phyloP scores from a whole-genome alignment of 2,113 vertebrate genomes.

The Bungarus multicinctus region DNA sequence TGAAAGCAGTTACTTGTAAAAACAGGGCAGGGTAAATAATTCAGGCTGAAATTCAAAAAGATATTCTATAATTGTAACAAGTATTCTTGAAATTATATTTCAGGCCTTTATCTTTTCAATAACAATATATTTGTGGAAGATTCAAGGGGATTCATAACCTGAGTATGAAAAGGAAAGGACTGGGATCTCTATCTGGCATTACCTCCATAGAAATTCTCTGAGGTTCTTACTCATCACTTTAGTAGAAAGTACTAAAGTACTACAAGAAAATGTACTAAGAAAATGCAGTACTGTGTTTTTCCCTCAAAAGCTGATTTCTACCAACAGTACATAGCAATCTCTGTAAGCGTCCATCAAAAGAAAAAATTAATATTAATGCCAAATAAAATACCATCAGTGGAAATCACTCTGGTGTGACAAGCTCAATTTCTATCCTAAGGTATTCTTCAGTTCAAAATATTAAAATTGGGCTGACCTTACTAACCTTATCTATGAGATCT shows the following conservation, averaged over 20 bases:
- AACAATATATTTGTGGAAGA: background rate
- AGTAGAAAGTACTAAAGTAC: background rate
- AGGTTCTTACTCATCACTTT: background rate
- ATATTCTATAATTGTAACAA: background rate
- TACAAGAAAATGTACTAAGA: conserved; percentile 22
- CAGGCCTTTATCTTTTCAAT: background rate
- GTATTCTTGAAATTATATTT: background rate
- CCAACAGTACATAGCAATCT: conserved; percentile 6
- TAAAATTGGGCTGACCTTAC: conserved; percentile 59
- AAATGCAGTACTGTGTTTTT: background rate
- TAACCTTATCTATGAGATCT: conserved; percentile 49
- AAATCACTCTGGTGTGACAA: conserved; percentile 76
- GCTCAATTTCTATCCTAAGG: conserved; percentile 69
- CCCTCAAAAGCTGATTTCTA: background rate
- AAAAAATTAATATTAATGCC: conserved; percentile 78
- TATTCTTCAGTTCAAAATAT: conserved; percentile 58
- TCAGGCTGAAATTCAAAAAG: background rate
- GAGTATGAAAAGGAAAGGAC: background rate
- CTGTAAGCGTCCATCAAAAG: conserved; percentile 55
- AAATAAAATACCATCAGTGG: conserved; percentile 67
- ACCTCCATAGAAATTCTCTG: background rate
- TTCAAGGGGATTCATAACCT: background rate
- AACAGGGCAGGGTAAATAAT: background rate
- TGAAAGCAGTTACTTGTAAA: background rate
- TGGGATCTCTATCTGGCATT: background rate